Conservation (phyloP, 2,113 vertebrate genomes). For the Athene cunicularia region DNA sequence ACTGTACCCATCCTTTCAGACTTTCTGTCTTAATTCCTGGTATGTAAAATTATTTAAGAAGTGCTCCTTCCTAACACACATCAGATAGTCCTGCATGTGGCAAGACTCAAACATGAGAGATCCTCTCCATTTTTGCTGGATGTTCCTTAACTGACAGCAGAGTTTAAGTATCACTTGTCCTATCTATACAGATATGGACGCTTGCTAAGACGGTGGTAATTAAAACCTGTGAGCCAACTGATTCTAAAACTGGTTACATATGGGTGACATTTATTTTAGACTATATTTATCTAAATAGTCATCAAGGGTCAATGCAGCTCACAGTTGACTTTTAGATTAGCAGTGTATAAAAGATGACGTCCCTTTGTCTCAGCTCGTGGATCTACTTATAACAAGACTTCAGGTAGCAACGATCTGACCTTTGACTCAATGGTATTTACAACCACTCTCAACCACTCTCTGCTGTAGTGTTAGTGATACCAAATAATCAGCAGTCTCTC, state of each 20-base stretch:
- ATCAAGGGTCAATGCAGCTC: slow-evolving; percentile 5
- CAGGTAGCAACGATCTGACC: neutral
- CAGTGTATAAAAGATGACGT: neutral
- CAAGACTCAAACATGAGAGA: neutral
- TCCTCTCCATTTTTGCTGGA: neutral
- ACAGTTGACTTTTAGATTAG: neutral
- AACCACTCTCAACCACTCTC: neutral
- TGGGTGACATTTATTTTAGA: slow-evolving; percentile 35
- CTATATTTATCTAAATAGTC: slow-evolving; percentile 9
- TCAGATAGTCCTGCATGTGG: neutral
- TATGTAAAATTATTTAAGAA: neutral
- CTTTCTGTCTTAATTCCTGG: neutral
- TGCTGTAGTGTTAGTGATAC: neutral
- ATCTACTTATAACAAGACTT: neutral
- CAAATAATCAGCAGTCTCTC: neutral
- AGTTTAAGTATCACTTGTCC: neutral
- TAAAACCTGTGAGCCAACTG: neutral
- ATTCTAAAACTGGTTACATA: slow-evolving; percentile 12
- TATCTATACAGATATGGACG: neutral
- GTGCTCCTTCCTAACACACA: neutral
- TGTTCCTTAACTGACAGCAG: neutral
- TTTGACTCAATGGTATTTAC: neutral
- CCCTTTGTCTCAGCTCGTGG: neutral
- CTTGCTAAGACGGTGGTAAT: slow-evolving; percentile 9
- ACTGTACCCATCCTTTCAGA: neutral